These are phyloP conservation scores for Eunapius fragilis DNA, from an alignment of 37 sponge, comb jelly and placozoan species.

Conservation along the genomic window DNA sequence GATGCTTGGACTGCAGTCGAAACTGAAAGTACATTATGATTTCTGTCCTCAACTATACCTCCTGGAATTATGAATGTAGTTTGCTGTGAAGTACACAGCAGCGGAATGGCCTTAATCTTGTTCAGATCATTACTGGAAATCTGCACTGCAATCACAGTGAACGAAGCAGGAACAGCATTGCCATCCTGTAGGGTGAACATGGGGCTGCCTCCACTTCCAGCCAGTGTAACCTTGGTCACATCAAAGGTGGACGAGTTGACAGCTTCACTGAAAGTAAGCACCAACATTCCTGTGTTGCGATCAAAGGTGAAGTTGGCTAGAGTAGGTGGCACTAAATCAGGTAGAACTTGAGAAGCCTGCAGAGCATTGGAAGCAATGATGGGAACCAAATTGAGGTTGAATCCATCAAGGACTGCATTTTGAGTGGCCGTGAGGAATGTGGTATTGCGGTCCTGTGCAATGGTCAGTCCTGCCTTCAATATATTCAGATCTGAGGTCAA, in stretches of 20 bases:
- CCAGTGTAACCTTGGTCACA: slow-evolving; percentile 58
- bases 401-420: slow-evolving; percentile 67
- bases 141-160: slow-evolving; percentile 40
- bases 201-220: slow-evolving; percentile 25
- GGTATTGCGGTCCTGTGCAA: slow-evolving; percentile 61
- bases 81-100: slow-evolving; percentile 41
- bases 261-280: slow-evolving; percentile 78
- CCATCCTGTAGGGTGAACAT: slow-evolving; percentile 57
- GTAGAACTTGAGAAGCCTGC: slow-evolving; percentile 49
- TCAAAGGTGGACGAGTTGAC: slow-evolving; percentile 65
- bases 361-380: slow-evolving; percentile 45
- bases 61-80: slow-evolving; percentile 62
- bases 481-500: slow-evolving; percentile 58
- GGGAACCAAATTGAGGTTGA: slow-evolving; percentile 34
- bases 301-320: slow-evolving; percentile 65
- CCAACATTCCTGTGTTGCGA: slow-evolving; percentile 71
- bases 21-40: slow-evolving; percentile 41
- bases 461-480: slow-evolving; percentile 49
- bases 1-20: slow-evolving; percentile 43
- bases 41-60: slow-evolving; percentile 70
- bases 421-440: slow-evolving; percentile 73
- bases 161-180: background rate
- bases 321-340: slow-evolving; percentile 64
- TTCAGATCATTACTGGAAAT: slow-evolving; percentile 64
- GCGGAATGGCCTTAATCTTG: slow-evolving; percentile 59